Conservation (phyloP, 1,140 invertebrate genomes). For the Yoshiicerus persimilis region DNA sequence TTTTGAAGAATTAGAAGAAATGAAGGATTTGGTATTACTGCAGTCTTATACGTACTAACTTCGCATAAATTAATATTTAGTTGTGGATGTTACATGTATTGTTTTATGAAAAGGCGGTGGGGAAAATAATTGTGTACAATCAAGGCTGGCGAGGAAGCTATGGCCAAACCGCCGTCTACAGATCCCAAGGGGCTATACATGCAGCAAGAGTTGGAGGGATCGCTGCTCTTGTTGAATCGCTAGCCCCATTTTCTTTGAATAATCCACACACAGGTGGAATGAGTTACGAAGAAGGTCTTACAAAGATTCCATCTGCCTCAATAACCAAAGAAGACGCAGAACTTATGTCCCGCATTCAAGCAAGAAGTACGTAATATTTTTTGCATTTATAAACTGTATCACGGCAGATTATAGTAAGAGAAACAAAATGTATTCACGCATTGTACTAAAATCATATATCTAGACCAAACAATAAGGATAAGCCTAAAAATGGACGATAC, state of each 20-base stretch:
- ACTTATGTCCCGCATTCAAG: constrained; percentile 67
- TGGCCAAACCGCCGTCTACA: constrained; percentile 54
- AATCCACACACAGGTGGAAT: constrained; percentile 65
- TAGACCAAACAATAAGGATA: constrained; percentile 59
- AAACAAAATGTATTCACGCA: constrained; percentile 54
- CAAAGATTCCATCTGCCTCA: constrained; percentile 73
- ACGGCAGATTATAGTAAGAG: constrained; percentile 53
- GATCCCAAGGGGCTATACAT: constrained; percentile 52
- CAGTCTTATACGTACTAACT: too few species aligned
- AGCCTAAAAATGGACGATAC: constrained; percentile 61
- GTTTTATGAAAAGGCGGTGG: background rate
- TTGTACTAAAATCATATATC: constrained; percentile 44
- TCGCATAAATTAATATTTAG: too few species aligned
- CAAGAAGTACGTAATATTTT: constrained; percentile 56
- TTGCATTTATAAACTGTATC: constrained; percentile 52
- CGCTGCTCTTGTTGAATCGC: constrained; percentile 58
- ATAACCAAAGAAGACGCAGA: constrained; percentile 79
- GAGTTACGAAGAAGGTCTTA: constrained; percentile 61
- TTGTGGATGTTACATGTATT: too few species aligned
- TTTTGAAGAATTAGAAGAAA: constrained; percentile 55
- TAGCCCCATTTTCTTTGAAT: constrained; percentile 71
- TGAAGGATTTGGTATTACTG: constrained; percentile 38
- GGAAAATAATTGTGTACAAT: constrained; percentile 34
- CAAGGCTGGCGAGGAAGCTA: constrained; percentile 58
- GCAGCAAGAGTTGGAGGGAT: constrained; percentile 56